Conservation (phyloP, 2,113 vertebrate genomes). For the Dipodomys spectabilis region DNA sequence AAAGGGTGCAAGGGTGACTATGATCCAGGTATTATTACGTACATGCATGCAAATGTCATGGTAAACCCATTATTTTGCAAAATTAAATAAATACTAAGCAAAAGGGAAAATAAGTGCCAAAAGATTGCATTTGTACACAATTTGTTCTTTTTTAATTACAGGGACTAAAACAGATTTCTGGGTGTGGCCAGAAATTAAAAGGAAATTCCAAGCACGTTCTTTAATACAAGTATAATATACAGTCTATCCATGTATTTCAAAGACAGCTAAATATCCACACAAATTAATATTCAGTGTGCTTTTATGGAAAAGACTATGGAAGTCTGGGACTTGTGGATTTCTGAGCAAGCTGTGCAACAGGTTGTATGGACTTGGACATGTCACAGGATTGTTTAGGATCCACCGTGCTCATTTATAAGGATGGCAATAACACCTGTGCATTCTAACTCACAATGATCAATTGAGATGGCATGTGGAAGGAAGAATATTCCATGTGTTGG, state of each 20-base stretch:
- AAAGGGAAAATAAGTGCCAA: neutral
- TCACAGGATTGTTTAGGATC: neutral
- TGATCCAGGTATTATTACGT: neutral
- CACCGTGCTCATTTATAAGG: slow-evolving; percentile 44
- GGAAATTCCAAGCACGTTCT: neutral
- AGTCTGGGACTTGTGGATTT: neutral
- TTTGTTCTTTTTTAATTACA: slow-evolving; percentile 26
- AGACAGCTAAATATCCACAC: neutral
- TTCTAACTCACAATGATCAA: neutral
- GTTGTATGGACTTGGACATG: neutral
- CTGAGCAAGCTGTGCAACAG: neutral
- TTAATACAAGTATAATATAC: neutral
- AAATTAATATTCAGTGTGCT: slow-evolving; percentile 10
- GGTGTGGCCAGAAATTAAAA: neutral
- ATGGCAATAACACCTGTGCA: neutral
- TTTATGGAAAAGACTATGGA: neutral
- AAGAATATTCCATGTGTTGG: neutral
- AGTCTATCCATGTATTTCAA: neutral
- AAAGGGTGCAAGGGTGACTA: neutral
- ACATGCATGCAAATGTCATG: neutral
- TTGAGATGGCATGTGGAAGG: neutral
- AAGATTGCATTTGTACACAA: neutral
- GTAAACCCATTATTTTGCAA: neutral
- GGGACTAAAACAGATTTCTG: neutral
- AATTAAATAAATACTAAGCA: neutral